phyloP scores from a whole-genome alignment of 1,140 invertebrate genomes.

The Aleiodes sp. region DNA sequence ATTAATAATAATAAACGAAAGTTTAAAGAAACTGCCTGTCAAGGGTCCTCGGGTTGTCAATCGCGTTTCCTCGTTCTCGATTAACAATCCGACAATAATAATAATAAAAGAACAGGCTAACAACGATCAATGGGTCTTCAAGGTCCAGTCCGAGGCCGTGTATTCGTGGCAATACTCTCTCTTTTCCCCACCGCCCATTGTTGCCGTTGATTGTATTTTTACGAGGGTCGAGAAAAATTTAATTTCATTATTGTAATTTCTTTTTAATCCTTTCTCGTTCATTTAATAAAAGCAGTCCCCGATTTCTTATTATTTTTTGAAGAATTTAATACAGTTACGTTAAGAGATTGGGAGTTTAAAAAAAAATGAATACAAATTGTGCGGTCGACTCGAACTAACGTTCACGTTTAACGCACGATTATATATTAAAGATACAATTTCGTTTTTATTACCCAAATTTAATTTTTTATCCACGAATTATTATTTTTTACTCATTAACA shows the following conservation, averaged over 20 bases:
- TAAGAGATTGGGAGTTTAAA: background rate
- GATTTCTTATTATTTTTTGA: background rate
- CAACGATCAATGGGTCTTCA: constrained; percentile 27
- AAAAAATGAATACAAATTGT: background rate
- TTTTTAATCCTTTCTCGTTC: no score
- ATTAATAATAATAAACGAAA: constrained; percentile 17
- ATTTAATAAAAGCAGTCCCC: constrained; percentile 16
- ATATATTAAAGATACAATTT: background rate
- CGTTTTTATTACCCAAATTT: no score
- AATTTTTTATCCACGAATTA: no score
- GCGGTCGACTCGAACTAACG: background rate
- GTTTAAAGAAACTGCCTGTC: background rate
- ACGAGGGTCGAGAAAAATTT: background rate
- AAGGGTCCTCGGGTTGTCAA: background rate
- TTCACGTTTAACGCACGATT: constrained; percentile 8
- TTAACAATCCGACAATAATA: constrained; percentile 24
- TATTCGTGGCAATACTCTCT: background rate
- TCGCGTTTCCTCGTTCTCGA: constrained; percentile 1
- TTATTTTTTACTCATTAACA: no score
- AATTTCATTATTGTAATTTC: background rate
- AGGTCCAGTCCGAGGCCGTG: constrained; percentile 22
- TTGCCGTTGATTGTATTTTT: background rate
- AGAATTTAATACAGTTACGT: background rate
- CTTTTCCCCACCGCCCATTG: background rate
- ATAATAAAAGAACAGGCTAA: constrained; percentile 27